These are phyloP conservation scores for Lutjanus erythropterus DNA, from an alignment of 2,113 vertebrate species.

Conservation along the genomic window DNA sequence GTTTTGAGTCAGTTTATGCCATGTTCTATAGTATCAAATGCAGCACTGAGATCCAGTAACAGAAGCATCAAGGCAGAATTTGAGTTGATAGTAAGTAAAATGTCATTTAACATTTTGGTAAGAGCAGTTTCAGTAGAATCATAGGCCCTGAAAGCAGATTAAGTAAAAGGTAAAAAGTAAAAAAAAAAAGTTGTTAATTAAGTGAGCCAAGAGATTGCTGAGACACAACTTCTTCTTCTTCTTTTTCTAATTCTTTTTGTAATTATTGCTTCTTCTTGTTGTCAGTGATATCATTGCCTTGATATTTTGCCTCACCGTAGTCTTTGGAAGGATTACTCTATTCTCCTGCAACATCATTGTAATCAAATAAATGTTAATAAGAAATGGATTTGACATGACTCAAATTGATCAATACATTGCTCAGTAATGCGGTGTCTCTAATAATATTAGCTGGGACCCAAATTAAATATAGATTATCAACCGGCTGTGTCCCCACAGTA, in stretches of 20 bases:
- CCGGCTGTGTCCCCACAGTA: slow-evolving; percentile 22
- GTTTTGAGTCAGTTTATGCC: no score
- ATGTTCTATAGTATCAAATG: no score
- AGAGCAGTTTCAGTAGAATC: no score
- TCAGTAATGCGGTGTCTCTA: slow-evolving; percentile 12
- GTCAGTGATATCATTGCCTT: not conserved
- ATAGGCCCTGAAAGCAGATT: no score
- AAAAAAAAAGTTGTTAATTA: no score
- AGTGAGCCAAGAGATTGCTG: no score
- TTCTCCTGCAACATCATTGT: slow-evolving; percentile 20
- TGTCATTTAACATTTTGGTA: no score
- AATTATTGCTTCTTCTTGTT: not conserved
- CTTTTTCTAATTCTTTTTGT: not conserved
- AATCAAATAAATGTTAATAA: slow-evolving; percentile 27
- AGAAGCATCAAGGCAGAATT: no score
- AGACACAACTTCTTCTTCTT: no score
- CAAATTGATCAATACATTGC: slow-evolving; percentile 28
- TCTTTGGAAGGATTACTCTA: not conserved
- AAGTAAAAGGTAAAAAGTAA: no score
- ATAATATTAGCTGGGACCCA: slow-evolving; percentile 29
- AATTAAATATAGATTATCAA: slow-evolving; percentile 56
- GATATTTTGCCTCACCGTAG: not conserved
- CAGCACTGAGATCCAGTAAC: no score
- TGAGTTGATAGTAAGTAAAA: no score
- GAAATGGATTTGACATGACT: slow-evolving; percentile 48